Base-by-base conservation (phyloP, 2,113 vertebrate genomes). In the Piprites chloris region DNA sequence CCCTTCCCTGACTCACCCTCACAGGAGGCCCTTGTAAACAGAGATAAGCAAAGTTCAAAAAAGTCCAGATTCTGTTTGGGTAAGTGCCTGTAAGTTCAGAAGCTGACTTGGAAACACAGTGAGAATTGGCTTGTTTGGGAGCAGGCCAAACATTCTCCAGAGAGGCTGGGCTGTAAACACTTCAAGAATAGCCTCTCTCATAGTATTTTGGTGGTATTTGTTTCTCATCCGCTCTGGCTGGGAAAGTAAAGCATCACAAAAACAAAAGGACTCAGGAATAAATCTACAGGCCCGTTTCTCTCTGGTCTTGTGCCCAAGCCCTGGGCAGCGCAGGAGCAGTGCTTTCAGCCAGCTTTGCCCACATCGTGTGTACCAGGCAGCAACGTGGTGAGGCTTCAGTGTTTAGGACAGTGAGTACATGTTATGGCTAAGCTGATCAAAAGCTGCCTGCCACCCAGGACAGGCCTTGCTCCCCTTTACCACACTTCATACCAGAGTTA, bases 151-250 rank as follows among this genome's bases (percentile, higher is more conserved):
- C 87, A 93, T 95, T 94, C 85, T 96, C 87, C 67, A 82, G 81
- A 0, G 9, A 94, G 89, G 91, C 93, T 73, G 89, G 82, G 74
- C 90, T 95, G 94, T 96, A 97, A 97, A 97, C 96, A 96, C 87
- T 96, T 96, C 94, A 94, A 93, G 93, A 97, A 97, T 77, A 97
- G 85, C 78, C 66, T 87, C 92, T 86, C 78, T 90, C 16, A 30
- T 94, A 93, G 24, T 91, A 87, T 96, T 97, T 95, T 93, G 87
- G 49, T 93, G 84, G 73, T 87, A 73, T 87, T 95, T 95, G 85
- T 96, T 96, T 96, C 95, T 89, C 94, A 96, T 96, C 96, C 96
- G 95, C 94, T 91, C 93, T 93, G 74, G 67, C 89, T 94, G 85
- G 94, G 95, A 96, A 95, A 82, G 39, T 66, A 76, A 89, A 91